A percentile compares a stretch with the other conserved stretches of the same genome.
Evolutionary conservation across 23 tunicate genomes (phyloP).

Genomic region (Ascidia mentula): DNA sequence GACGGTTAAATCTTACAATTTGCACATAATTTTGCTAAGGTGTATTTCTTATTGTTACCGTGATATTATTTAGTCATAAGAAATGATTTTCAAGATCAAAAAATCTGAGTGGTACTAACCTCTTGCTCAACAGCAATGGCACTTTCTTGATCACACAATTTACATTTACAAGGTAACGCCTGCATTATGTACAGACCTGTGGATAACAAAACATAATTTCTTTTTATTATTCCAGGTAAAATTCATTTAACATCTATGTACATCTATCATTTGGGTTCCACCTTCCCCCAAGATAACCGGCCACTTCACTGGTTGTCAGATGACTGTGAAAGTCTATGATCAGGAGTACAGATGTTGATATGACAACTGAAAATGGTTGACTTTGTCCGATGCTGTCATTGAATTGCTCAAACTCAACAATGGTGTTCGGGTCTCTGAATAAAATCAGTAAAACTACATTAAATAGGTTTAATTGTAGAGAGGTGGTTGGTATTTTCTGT

Average conservation of each 20-base stretch:
- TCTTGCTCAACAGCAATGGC: slow-evolving; percentile 64
- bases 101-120: too few relatives aligned
- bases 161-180: slow-evolving; percentile 86
- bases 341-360: slow-evolving; percentile 53
- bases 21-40: too few relatives aligned
- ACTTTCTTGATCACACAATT: slow-evolving; percentile 58
- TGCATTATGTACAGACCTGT: slow-evolving; percentile 62
- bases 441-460: too few relatives aligned
- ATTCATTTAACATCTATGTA: too few relatives aligned
- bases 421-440: slow-evolving; percentile 57
- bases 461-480: too few relatives aligned
- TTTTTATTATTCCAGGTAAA: too few relatives aligned
- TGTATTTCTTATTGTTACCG: too few relatives aligned
- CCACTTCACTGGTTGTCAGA: slow-evolving; percentile 65
- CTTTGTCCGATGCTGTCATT: slow-evolving; percentile 30
- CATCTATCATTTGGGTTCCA: slow-evolving; percentile 76
- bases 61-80: too few relatives aligned
- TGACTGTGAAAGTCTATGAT: slow-evolving; percentile 83
- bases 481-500: too few relatives aligned
- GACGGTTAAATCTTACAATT: too few relatives aligned
- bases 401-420: slow-evolving; percentile 54
- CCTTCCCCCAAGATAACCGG: slow-evolving; percentile 85
- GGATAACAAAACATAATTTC: too few relatives aligned
- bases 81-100: too few relatives aligned
- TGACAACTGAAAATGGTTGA: slow-evolving; percentile 66